Percentiles rank a stretch among this genome's conserved stretches.
Conservation (phyloP, 2,888 invertebrate species). For the Galerucella nymphaeae region DNA sequence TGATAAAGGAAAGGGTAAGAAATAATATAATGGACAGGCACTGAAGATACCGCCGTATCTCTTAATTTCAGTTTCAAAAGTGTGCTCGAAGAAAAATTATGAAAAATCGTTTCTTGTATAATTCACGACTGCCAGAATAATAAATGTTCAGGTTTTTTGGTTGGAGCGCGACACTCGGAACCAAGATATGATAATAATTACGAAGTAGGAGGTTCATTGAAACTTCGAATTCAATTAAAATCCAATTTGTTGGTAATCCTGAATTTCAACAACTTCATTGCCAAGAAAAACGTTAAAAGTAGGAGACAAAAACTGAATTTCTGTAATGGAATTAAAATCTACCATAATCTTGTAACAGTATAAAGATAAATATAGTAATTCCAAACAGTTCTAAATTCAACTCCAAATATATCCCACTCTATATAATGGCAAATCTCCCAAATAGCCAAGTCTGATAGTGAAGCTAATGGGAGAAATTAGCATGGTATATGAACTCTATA, state of each 20-base stretch:
- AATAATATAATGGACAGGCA: constrained; percentile 36
- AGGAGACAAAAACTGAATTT: too few relatives aligned
- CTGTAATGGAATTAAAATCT: too few relatives aligned
- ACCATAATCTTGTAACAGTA: background rate
- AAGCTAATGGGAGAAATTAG: constrained; percentile 36
- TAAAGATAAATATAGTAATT: background rate
- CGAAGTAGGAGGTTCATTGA: background rate
- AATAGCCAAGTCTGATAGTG: constrained; percentile 19
- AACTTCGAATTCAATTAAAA: background rate
- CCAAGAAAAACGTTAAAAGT: background rate
- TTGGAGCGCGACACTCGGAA: background rate
- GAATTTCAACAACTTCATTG: background rate
- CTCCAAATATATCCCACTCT: background rate
- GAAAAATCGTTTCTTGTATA: constrained; percentile 31
- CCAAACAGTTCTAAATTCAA: background rate
- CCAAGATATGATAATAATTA: background rate
- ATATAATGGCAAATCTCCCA: constrained; percentile 14
- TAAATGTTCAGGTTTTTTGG: constrained; percentile 25
- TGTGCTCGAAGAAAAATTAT: constrained; percentile 33
- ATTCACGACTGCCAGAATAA: constrained; percentile 33
- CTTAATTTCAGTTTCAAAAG: constrained; percentile 38
- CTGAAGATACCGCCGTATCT: constrained; percentile 38
- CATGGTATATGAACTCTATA: constrained; percentile 27
- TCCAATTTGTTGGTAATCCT: background rate
- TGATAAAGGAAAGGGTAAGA: background rate